A percentile compares a stretch with the other conserved stretches of the same genome.
Conservation (phyloP, 2,113 vertebrate genomes). For the Amphilophus citrinellus region DNA sequence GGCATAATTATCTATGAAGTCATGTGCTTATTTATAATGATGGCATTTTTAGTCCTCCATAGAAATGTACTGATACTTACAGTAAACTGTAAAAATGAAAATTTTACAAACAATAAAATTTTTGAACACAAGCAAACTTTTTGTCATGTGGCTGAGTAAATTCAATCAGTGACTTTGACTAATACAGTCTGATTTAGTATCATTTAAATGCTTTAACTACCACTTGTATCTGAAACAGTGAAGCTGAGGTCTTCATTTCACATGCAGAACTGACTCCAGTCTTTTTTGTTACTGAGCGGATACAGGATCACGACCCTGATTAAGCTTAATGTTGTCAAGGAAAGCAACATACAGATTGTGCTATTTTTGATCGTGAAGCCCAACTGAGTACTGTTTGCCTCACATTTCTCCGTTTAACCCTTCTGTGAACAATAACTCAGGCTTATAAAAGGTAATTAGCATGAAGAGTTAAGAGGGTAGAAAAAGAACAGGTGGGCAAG, state of each 20-base stretch:
- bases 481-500: neutral
- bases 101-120: neutral
- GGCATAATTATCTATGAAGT: neutral
- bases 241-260: conserved; percentile 21
- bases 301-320: conserved; percentile 75
- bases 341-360: conserved; percentile 54
- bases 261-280: conserved; percentile 42
- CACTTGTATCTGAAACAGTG: neutral
- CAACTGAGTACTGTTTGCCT: neutral
- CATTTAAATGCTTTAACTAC: neutral
- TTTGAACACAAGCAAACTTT: neutral
- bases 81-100: neutral
- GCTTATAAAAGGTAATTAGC: neutral
- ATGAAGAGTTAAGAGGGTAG: conserved; percentile 1
- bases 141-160: neutral
- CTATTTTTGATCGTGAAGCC: conserved; percentile 31
- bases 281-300: conserved; percentile 58
- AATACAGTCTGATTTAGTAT: neutral
- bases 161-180: neutral
- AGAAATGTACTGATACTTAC: neutral
- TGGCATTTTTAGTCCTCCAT: neutral
- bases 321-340: conserved; percentile 71
- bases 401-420: conserved; percentile 7
- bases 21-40: neutral
- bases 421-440: neutral